Base-by-base conservation (phyloP, 92 coral and sea anemone species). In the Epizoanthus scotinus region DNA sequence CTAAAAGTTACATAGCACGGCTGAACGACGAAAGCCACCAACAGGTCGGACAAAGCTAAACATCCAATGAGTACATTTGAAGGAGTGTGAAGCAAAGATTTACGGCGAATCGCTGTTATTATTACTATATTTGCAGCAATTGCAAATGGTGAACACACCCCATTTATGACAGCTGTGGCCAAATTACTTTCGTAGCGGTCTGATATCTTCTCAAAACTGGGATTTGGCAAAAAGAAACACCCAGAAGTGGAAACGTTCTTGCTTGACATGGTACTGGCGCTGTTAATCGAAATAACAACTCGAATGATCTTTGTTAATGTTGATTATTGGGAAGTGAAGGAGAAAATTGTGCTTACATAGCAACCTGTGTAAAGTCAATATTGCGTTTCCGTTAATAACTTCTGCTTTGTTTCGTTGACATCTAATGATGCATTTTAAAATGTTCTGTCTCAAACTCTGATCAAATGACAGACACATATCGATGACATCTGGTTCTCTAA, bases 1-100 rank as follows among this genome's bases (percentile, higher is more conserved):
- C 95, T 75, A 47, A 86, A 91, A 2, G 71, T 68, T 14, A 91
- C 89, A 68, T 85, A 91, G 36, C 91, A 87, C 0, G 97, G 97
- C 75, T 89, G 97, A 0, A 92, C 93, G 9, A 92, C 72, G n/a
- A 92, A 79, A 19, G 91, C 91, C 0, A 92, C 91, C 20, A 89
- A 54, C 31, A 92, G 62, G 57, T 92, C 97, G 12, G 93, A 92
- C 19, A 82, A 85, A 19, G 97, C 93, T 10, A 92, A 67, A 64
- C 93, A 86, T 20, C 89, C 93, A 0, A 89, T 63, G 20, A 84
- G 86, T 50, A 89, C 73, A 61, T 89, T 92, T 17, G 93, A 87
- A 3, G 97, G 97, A 7, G 84, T 86, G 49, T 83, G 86, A 42
- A 92, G 97, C 3, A 77, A 24, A 20, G 26, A 59, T 17, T 84